These are phyloP conservation scores for Marmota monax DNA, from an alignment of 2,113 vertebrate genomes.

Conservation along the genomic window DNA sequence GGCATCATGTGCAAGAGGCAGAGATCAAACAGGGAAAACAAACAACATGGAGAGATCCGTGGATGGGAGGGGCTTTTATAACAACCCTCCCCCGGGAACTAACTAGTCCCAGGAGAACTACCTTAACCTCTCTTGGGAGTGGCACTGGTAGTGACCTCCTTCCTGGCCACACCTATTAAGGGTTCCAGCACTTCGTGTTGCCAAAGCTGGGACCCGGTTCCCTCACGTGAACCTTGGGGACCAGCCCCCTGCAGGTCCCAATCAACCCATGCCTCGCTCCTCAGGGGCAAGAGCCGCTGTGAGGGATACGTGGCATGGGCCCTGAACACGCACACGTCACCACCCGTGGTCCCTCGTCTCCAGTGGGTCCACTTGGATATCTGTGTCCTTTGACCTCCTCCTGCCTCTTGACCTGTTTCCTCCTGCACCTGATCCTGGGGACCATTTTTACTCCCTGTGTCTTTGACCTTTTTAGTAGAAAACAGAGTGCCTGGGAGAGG, in stretches of 20 bases:
- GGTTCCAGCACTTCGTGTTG: neutral
- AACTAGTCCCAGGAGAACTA: neutral
- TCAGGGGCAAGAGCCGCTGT: too few relatives aligned
- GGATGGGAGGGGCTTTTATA: too few relatives aligned
- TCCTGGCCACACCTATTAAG: neutral
- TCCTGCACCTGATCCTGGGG: neutral
- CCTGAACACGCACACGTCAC: too few relatives aligned
- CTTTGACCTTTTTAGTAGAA: neutral
- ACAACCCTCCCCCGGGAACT: neutral
- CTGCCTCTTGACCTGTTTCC: neutral
- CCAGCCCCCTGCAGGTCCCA: neutral
- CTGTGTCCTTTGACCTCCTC: neutral
- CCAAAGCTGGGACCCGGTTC: neutral
- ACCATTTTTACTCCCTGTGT: too few relatives aligned
- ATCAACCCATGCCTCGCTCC: neutral
- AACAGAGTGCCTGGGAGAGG: too few relatives aligned
- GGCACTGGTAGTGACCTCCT: neutral
- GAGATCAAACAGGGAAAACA: neutral
- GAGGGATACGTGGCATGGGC: accelerated
- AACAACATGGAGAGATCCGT: neutral
- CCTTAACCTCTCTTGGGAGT: neutral
- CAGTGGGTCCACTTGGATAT: neutral
- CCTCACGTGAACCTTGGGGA: neutral
- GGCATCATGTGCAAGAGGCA: too few relatives aligned
- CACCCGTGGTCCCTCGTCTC: too few relatives aligned